Conservation (phyloP, 2,888 invertebrate species). For the Ectemnius cavifrons region DNA sequence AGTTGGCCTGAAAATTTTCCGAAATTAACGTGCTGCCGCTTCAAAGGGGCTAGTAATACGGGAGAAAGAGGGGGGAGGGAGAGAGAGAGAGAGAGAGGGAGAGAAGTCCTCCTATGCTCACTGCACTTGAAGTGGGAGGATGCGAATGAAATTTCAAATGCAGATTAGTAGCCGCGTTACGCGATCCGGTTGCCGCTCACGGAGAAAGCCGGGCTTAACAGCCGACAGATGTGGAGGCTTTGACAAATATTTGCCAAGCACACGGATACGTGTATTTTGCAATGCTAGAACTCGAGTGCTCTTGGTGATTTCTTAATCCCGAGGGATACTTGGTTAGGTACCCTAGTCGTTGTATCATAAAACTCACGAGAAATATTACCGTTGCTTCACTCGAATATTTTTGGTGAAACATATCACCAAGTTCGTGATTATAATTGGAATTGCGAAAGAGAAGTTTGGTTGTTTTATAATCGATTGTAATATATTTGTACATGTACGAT, state of each 20-base stretch:
- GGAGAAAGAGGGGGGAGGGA: background rate
- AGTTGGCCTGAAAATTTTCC: slow-evolving; percentile 49
- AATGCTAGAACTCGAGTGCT: too few species aligned
- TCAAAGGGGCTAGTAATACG: background rate
- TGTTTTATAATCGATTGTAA: too few species aligned
- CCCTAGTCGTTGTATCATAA: too few species aligned
- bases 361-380: too few species aligned
- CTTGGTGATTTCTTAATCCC: too few species aligned
- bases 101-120: background rate
- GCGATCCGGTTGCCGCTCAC: slow-evolving; percentile 30
- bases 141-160: slow-evolving; percentile 71
- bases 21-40: slow-evolving; percentile 34
- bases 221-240: slow-evolving; percentile 20
- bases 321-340: too few species aligned
- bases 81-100: background rate
- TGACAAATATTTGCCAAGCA: slow-evolving; percentile 32
- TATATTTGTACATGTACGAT: too few species aligned
- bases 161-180: slow-evolving; percentile 60
- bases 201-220: slow-evolving; percentile 34
- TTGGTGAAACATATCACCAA: too few species aligned
- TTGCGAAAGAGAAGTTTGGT: too few species aligned
- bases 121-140: slow-evolving; percentile 48
- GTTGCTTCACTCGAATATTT: too few species aligned
- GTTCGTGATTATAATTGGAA: too few species aligned
- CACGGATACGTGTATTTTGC: too few species aligned